phyloP scores from a whole-genome alignment of 2,888 invertebrate genomes.

The Deroplatys truncata region DNA sequence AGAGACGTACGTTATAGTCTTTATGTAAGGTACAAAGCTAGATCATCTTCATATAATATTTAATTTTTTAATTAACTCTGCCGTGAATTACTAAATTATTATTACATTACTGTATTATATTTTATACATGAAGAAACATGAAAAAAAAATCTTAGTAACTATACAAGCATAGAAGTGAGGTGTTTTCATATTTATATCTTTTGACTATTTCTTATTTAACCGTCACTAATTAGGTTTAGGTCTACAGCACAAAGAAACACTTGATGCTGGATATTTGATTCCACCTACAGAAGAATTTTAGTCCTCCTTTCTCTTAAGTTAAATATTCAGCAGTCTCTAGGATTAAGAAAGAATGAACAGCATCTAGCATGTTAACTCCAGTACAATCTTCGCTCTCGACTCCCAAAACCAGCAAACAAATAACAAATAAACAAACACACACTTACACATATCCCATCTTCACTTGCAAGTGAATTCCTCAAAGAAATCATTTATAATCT shows the following conservation, averaged over 20 bases:
- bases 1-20: background rate
- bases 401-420: slow-evolving; percentile 1
- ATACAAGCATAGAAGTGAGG: slow-evolving; percentile 23
- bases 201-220: background rate
- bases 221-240: background rate
- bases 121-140: slow-evolving; percentile 26
- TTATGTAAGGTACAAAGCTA: background rate
- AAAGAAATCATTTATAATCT: background rate
- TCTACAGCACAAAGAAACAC: slow-evolving; percentile 12
- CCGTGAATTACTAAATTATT: slow-evolving; percentile 5
- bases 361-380: background rate
- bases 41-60: slow-evolving; percentile 9
- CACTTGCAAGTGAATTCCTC: background rate
- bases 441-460: background rate
- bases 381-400: background rate
- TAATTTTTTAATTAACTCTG: background rate
- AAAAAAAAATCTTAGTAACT: slow-evolving; percentile 25
- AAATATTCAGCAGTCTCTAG: slow-evolving; percentile 9
- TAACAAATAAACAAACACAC: slow-evolving; percentile 1
- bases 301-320: background rate
- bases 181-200: background rate
- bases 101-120: slow-evolving; percentile 18
- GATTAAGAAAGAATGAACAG: slow-evolving; percentile 1
- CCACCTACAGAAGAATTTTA: background rate
- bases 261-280: background rate